Conservation (phyloP, 1,140 invertebrate species). For the Paraescarpia echinospica region DNA sequence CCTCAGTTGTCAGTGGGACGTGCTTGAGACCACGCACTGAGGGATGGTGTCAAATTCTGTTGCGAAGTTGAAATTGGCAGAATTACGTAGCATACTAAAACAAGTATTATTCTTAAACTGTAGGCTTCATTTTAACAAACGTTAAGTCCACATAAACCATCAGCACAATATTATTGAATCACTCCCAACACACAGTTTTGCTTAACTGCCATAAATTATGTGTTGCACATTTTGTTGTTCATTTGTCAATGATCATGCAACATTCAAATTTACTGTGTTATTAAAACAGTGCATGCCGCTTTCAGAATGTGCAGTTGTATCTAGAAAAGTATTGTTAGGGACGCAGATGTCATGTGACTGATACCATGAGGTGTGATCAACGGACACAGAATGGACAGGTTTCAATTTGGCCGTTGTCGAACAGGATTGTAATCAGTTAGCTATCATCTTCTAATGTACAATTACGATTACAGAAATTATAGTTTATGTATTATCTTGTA, state of each 20-base stretch:
- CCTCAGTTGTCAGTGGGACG: background rate
- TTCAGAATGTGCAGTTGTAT: background rate
- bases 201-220: background rate
- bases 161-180: too few relatives aligned
- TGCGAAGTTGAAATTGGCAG: background rate
- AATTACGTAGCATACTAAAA: too few relatives aligned
- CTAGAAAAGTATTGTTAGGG: background rate
- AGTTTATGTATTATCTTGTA: too few relatives aligned
- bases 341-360: background rate
- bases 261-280: background rate
- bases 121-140: background rate
- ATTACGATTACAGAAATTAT: background rate
- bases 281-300: background rate
- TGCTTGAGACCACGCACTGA: background rate
- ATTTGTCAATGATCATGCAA: background rate
- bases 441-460: background rate
- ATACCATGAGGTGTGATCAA: background rate
- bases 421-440: background rate
- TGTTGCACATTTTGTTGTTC: background rate
- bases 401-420: background rate
- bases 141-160: too few relatives aligned
- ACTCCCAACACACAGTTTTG: background rate
- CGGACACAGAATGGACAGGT: background rate
- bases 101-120: background rate
- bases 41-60: too few relatives aligned